Evolutionary conservation across 1,140 invertebrate genomes (phyloP), one percentile per base, ranked within the genome.

Genomic region (Drosophila dunni): DNA sequence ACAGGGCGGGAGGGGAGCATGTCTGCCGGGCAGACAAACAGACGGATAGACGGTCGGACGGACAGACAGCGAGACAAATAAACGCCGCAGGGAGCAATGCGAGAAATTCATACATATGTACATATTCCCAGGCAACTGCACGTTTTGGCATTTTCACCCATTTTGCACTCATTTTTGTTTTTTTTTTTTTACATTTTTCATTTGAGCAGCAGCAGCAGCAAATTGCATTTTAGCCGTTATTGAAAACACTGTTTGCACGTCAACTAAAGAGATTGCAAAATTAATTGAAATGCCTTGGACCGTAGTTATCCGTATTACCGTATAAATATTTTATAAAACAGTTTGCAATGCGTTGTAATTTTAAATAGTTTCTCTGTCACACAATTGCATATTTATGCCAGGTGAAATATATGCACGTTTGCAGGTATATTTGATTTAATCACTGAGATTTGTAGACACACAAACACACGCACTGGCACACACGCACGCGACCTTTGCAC

Each of bases 221-320:
- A 88, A 86, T 86, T 86, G 83, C 83, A 86, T 83, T 86, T 29
- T 83, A 68, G 69, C 76, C 68, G 65, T 83, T 88, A 86, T 86
- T 79, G 79, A 78, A 79, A 88, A 89, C 71, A 61, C 70, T 34
- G 48, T 62, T 62, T 34, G 61, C 75, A 82, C 75, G 75, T 85
- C 82, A 53, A 63, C 54, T 65, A 46, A 70, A 79, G 65, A 83
- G 83, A 79, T 88, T 88, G 72, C 53, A 58, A 69, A 88, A 86
- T 83, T 86, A 88, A 86, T 89, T 88, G 72, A 77, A 88, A 88
- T 44, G 36, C 64, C 64, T 54, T 48, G 48, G 48, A 44, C 64
- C 64, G 53, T 51, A 51, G 50, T 11, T 51, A 5, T n/a, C n/a
- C 50, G 29, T 34, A 53, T 53, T 36, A 53, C 29, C 29, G 29